Conservation (phyloP, 2,888 invertebrate species). For the Halictus quadricinctus region DNA sequence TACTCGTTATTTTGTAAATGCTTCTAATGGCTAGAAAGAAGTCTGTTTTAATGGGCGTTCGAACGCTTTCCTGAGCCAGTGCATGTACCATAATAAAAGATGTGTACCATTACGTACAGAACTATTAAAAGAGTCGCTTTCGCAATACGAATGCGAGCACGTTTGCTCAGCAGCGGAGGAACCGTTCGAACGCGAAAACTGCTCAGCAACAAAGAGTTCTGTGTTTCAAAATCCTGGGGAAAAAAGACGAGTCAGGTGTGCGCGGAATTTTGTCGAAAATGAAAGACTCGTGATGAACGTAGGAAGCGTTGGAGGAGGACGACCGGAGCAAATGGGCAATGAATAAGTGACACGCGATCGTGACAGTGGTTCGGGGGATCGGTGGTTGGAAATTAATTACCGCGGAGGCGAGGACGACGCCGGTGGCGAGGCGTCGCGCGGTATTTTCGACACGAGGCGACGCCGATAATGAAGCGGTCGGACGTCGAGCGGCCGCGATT, state of each 20-base stretch:
- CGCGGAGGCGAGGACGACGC: slow-evolving; percentile 32
- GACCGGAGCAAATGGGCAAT: slow-evolving; percentile 51
- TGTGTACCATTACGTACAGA: too few relatives aligned
- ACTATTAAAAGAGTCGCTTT: too few relatives aligned
- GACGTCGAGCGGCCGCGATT: slow-evolving; percentile 48
- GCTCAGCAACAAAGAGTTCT: too few relatives aligned
- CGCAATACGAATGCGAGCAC: too few relatives aligned
- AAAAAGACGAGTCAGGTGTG: background rate
- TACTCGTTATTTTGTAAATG: too few relatives aligned
- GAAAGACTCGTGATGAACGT: background rate
- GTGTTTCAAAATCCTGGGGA: too few relatives aligned
- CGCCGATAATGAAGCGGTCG: slow-evolving; percentile 65
- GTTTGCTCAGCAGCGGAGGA: too few relatives aligned
- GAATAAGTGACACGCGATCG: slow-evolving; percentile 63
- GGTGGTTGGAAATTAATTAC: slow-evolving; percentile 63
- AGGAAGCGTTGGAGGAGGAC: background rate
- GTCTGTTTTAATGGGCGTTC: background rate
- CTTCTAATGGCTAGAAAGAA: too few relatives aligned
- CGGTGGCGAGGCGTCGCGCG: slow-evolving; percentile 45
- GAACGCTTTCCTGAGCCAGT: background rate
- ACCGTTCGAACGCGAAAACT: too few relatives aligned
- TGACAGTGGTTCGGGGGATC: slow-evolving; percentile 44
- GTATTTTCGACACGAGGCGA: slow-evolving; percentile 46
- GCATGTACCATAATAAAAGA: too few relatives aligned
- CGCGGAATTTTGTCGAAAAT: background rate